These are phyloP conservation scores for Neotoma lepida DNA, from an alignment of 2,113 vertebrate species.

Conservation along the genomic window DNA sequence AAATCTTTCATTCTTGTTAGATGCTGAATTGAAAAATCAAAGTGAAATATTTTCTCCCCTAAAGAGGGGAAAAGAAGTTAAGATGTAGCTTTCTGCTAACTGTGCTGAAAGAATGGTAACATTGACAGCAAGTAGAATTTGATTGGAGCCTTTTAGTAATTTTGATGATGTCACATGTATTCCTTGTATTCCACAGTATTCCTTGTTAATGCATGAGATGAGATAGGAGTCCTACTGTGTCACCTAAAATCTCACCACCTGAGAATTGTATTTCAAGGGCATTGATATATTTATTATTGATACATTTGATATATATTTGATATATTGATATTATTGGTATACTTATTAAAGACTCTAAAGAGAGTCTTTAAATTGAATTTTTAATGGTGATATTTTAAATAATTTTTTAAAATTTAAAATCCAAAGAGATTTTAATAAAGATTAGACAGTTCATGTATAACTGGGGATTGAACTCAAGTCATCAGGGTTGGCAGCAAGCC, in stretches of 20 bases:
- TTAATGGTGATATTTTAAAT: conserved; percentile 65
- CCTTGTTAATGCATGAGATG: conserved; percentile 41
- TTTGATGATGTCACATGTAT: not conserved
- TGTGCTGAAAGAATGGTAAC: not conserved
- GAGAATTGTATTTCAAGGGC: conserved; percentile 26
- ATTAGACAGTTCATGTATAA: conserved; percentile 27
- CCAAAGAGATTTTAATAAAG: not conserved
- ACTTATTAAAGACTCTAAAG: not conserved
- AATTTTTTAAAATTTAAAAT: conserved; percentile 16
- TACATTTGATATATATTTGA: no score
- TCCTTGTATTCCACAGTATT: not conserved
- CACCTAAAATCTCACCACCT: not conserved
- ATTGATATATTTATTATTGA: not conserved
- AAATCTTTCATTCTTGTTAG: conserved; percentile 19
- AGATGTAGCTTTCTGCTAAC: not conserved
- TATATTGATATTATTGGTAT: not conserved
- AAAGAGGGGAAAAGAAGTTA: not conserved
- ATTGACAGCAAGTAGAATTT: not conserved
- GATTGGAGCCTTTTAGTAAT: not conserved
- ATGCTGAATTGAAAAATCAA: not conserved
- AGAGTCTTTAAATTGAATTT: conserved; percentile 61
- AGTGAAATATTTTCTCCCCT: not conserved
- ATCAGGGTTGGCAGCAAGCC: not conserved
- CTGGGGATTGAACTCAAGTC: not conserved
- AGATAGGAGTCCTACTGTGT: not conserved